These are phyloP conservation scores for Montifringilla adamsi DNA, from an alignment of 2,113 vertebrate genomes.

Conservation along the genomic window DNA sequence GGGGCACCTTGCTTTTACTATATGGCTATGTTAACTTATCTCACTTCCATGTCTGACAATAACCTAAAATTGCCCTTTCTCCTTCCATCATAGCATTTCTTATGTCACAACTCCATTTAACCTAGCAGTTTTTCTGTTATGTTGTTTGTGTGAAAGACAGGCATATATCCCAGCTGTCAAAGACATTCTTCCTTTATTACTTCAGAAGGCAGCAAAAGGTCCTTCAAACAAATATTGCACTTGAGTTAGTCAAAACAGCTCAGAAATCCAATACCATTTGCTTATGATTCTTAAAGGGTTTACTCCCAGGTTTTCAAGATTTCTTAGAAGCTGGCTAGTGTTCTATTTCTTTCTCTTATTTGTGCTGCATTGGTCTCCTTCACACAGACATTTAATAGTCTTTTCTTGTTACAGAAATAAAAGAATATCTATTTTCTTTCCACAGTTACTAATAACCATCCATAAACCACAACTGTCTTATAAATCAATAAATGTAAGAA, in stretches of 20 bases:
- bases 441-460: neutral
- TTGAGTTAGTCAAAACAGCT: neutral
- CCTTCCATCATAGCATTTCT: neutral
- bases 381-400: neutral
- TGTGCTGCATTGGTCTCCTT: neutral
- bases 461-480: neutral
- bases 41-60: neutral
- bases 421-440: neutral
- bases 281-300: neutral
- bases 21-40: neutral
- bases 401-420: neutral
- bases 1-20: too few relatives aligned
- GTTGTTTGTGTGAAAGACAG: constrained; percentile 17
- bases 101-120: neutral
- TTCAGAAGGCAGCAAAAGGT: neutral
- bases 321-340: neutral
- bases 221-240: neutral
- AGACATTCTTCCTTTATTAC: neutral
- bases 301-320: neutral
- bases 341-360: neutral
- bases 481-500: neutral
- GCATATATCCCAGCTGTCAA: constrained; percentile 12
- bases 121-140: neutral
- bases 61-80: neutral
- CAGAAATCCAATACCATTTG: neutral